A percentile compares a stretch with the other conserved stretches of the same genome.
Evolutionary conservation across 2,888 invertebrate genomes (phyloP).

Genomic region (Spatulosminthurus flaviceps): DNA sequence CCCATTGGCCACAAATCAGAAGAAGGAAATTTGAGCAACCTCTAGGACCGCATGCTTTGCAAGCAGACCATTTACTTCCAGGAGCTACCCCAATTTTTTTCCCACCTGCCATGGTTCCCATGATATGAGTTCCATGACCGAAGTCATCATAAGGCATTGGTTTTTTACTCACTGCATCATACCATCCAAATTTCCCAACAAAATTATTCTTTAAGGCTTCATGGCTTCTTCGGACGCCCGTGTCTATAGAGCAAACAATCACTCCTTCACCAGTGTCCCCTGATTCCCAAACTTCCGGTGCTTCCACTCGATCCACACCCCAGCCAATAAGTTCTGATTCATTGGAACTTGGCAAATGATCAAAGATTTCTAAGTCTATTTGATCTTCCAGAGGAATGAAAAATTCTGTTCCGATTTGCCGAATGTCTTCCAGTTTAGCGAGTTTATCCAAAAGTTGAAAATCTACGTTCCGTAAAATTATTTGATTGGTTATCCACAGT

Average conservation of each 20-base stretch:
- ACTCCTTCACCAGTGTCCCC: constrained; percentile 20
- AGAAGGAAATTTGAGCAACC: not conserved
- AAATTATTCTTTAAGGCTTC: constrained; percentile 27
- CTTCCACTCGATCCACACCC: constrained; percentile 13
- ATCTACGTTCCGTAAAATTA: constrained; percentile 18
- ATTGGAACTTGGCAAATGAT: not conserved
- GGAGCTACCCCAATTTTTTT: not conserved
- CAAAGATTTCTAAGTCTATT: not conserved
- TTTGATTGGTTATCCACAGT: constrained; percentile 36
- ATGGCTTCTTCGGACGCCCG: constrained; percentile 31
- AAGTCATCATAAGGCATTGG: constrained; percentile 15
- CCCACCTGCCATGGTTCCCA: not conserved
- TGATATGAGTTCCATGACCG: constrained; percentile 33
- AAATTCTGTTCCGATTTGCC: not conserved
- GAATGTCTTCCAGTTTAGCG: not conserved
- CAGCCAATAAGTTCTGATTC: not conserved
- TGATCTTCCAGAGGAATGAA: not conserved
- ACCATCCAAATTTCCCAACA: constrained; percentile 1
- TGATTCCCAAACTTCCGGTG: constrained; percentile 20
- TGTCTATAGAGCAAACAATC: constrained; percentile 16
- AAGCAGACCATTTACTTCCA: not conserved
- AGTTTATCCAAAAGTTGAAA: not conserved
- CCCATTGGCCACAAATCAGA: not conserved
- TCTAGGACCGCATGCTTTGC: not conserved
- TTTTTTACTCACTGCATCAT: not conserved